phyloP scores from a whole-genome alignment of 2,113 vertebrate genomes.

The Ptilorrhoa leucosticta region DNA sequence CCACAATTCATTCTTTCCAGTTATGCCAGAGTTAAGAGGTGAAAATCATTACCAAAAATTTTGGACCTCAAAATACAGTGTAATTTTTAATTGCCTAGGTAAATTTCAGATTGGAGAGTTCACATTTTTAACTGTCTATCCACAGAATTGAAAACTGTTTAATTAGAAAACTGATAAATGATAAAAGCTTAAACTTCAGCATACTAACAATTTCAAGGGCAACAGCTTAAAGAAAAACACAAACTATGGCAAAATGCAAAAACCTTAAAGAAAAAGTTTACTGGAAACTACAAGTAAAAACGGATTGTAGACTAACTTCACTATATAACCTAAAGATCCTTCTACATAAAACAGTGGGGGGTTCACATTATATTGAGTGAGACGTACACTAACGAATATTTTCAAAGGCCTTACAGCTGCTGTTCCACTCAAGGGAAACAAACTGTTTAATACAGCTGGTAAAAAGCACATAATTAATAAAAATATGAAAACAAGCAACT shows the following conservation, averaged over 20 bases:
- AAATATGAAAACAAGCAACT: constrained; percentile 7
- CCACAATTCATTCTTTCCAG: not conserved
- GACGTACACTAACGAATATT: not conserved
- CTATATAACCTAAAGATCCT: not conserved
- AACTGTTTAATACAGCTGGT: constrained; percentile 13
- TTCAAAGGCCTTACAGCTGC: constrained; percentile 23
- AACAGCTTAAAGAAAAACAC: not conserved
- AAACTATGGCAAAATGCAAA: not conserved
- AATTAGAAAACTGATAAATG: not conserved
- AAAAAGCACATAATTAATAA: constrained; percentile 15
- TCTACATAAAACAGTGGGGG: not conserved
- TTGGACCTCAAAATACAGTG: not conserved
- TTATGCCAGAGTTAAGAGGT: not conserved
- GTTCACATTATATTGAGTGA: not conserved
- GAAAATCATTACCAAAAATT: not conserved
- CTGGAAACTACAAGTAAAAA: not conserved
- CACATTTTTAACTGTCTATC: not conserved
- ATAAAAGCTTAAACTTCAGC: not conserved
- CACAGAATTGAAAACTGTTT: not conserved
- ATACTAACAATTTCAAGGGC: not conserved
- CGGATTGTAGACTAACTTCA: not conserved
- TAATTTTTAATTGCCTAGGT: not conserved
- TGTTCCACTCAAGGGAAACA: constrained; percentile 2
- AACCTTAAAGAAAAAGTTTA: not conserved
- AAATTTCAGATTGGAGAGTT: not conserved